Conservation (phyloP, 2,797 vertebrate species). For the Gallirallus australis region DNA sequence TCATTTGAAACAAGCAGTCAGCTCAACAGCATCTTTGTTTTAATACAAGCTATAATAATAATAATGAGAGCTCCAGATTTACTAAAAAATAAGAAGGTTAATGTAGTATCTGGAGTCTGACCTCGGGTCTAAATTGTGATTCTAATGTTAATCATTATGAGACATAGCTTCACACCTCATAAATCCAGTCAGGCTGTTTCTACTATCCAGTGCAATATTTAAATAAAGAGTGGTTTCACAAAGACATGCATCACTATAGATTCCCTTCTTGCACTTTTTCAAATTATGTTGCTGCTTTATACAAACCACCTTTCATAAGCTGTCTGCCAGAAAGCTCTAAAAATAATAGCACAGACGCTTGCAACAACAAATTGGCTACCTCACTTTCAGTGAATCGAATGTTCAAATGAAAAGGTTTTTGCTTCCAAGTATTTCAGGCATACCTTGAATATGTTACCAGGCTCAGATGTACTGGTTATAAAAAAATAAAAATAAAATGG, state of each 20-base stretch:
- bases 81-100: slow-evolving; percentile 38
- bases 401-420: slow-evolving; percentile 65
- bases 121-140: slow-evolving; percentile 71
- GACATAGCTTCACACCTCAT: slow-evolving; percentile 69
- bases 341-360: slow-evolving; percentile 76
- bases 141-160: slow-evolving; percentile 74
- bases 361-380: slow-evolving; percentile 71
- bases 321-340: slow-evolving; percentile 72
- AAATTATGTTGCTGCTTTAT: slow-evolving; percentile 65
- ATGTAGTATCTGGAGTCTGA: slow-evolving; percentile 67
- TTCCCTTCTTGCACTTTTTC: slow-evolving; percentile 57
- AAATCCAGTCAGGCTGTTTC: slow-evolving; percentile 66
- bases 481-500: slow-evolving; percentile 59
- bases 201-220: slow-evolving; percentile 24
- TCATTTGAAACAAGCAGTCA: background rate
- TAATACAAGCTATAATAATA: background rate
- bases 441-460: slow-evolving; percentile 62
- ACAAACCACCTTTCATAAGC: slow-evolving; percentile 69
- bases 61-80: slow-evolving; percentile 24
- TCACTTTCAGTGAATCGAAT: slow-evolving; percentile 61
- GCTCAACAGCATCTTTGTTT: slow-evolving; percentile 20
- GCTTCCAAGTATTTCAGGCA: slow-evolving; percentile 54
- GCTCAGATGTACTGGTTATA: slow-evolving; percentile 36
- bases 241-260: slow-evolving; percentile 68
- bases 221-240: slow-evolving; percentile 72